Conservation (phyloP, 2,888 invertebrate species). For the Gastrophysa polygoni region DNA sequence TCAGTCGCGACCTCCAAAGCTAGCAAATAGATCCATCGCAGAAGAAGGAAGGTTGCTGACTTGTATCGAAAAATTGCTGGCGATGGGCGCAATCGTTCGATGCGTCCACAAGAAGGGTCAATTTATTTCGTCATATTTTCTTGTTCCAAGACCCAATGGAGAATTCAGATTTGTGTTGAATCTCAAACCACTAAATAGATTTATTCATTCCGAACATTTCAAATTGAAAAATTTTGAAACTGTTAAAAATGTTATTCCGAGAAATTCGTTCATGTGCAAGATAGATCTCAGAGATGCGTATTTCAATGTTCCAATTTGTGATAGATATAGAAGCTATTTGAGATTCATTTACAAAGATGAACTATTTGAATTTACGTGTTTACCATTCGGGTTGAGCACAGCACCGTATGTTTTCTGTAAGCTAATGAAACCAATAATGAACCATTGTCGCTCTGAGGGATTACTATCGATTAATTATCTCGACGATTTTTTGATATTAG, state of each 20-base stretch:
- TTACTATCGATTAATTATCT: conserved; percentile 30
- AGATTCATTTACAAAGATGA: conserved; percentile 17
- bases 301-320: conserved; percentile 18
- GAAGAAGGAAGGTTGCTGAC: no score
- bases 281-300: conserved; percentile 30
- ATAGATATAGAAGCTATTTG: conserved; percentile 23
- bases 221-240: conserved; percentile 23
- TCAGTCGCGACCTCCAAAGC: no score
- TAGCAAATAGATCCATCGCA: no score
- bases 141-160: not conserved
- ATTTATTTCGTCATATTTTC: not conserved
- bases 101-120: no score
- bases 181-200: conserved; percentile 10
- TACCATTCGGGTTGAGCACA: conserved; percentile 26
- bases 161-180: conserved; percentile 9
- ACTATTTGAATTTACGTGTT: conserved; percentile 28
- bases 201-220: conserved; percentile 10
- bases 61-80: no score
- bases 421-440: conserved; percentile 29
- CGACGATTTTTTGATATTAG: conserved; percentile 28
- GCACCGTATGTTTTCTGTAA: conserved; percentile 32
- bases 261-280: conserved; percentile 11
- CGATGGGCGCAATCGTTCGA: no score
- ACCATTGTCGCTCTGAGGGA: conserved; percentile 10
- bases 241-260: conserved; percentile 7